phyloP scores from a whole-genome alignment of 2,797 vertebrate genomes.

The Amniataba percoides region DNA sequence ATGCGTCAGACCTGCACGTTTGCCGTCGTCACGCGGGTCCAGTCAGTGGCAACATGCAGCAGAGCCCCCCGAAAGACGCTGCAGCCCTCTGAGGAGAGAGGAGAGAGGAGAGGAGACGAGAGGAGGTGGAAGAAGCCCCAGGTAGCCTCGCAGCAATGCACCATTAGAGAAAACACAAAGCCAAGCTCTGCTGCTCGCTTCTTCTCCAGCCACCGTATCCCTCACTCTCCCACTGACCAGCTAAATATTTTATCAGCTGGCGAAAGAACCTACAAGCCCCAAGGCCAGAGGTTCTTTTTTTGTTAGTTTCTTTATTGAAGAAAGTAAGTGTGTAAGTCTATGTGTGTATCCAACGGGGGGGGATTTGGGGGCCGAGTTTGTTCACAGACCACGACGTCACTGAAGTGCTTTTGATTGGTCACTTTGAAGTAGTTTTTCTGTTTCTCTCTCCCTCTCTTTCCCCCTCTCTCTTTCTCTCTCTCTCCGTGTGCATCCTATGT shows the following conservation, averaged over 20 bases:
- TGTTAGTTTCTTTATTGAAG: constrained; percentile 71
- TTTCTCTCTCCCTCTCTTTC: constrained; percentile 2
- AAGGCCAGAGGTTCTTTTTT: constrained; percentile 69
- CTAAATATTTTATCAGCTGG: constrained; percentile 86
- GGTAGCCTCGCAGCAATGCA: constrained; percentile 79
- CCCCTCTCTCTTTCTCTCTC: constrained; percentile 1
- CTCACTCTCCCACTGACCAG: constrained; percentile 74
- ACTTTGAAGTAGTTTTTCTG: constrained; percentile 77
- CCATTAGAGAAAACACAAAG: constrained; percentile 74
- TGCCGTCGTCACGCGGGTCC: constrained; percentile 32
- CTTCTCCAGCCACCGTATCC: constrained; percentile 64
- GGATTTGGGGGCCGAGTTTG: constrained; percentile 33
- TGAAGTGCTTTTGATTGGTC: constrained; percentile 76
- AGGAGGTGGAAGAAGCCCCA: constrained; percentile 68
- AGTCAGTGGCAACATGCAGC: constrained; percentile 55
- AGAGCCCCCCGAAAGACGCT: constrained; percentile 48
- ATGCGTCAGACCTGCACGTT: constrained; percentile 23
- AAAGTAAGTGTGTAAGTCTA: constrained; percentile 38
- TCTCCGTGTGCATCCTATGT: constrained; percentile 71
- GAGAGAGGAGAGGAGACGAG: constrained; percentile 17
- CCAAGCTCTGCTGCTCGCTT: constrained; percentile 58
- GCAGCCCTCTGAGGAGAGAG: constrained; percentile 51
- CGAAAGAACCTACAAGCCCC: constrained; percentile 74
- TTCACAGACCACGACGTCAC: constrained; percentile 60
- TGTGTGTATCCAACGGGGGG: background rate